Percentiles rank a stretch among this genome's conserved stretches.
Conservation (phyloP, 2,113 vertebrate genomes). For the Vidua macroura region DNA sequence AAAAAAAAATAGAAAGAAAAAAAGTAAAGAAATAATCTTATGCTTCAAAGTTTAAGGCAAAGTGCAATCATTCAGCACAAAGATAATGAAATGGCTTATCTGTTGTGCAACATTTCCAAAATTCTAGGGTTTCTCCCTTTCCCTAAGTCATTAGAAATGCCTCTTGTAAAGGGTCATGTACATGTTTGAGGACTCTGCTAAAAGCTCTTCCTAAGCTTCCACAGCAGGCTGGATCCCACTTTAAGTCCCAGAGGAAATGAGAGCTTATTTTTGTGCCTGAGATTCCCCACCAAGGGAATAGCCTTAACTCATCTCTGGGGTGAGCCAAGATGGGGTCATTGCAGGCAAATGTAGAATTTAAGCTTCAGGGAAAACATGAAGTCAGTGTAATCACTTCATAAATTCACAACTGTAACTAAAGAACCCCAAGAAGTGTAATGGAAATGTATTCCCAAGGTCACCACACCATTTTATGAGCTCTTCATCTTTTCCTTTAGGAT, state of each 20-base stretch:
- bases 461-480: neutral
- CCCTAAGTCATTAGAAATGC: neutral
- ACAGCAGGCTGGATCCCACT: neutral
- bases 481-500: neutral
- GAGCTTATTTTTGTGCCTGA: neutral
- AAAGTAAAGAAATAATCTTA: fast-evolving
- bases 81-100: neutral
- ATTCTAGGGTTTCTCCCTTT: fast-evolving
- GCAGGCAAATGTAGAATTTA: neutral
- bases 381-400: neutral
- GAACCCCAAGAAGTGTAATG: neutral
- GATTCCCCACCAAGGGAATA: neutral
- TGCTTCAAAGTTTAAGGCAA: neutral
- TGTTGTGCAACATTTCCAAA: neutral
- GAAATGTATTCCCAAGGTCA: neutral
- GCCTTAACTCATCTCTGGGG: neutral
- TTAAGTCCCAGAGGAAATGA: neutral
- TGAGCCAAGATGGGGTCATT: neutral
- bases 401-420: neutral
- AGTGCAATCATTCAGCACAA: neutral
- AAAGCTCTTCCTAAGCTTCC: neutral
- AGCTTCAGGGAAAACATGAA: neutral
- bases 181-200: neutral
- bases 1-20: too few species aligned
- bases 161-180: neutral